phyloP scores from a whole-genome alignment of 2,797 vertebrate genomes.

The Etheostoma nigrum region DNA sequence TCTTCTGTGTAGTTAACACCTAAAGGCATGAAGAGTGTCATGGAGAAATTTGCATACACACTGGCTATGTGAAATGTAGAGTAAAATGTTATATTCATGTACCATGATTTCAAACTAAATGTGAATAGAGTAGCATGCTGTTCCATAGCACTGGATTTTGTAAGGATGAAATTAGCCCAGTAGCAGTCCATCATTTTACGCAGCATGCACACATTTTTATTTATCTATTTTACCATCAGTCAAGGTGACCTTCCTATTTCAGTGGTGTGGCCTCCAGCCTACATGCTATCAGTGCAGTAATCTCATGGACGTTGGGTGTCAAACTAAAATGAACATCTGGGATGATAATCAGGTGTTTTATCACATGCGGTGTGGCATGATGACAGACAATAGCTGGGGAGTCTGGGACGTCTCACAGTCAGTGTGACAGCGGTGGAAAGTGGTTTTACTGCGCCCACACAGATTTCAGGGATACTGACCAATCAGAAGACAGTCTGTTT shows the following conservation, averaged over 20 bases:
- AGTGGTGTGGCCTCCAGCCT: constrained; percentile 75
- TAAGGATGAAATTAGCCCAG: constrained; percentile 84
- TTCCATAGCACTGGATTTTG: constrained; percentile 67
- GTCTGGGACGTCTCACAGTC: constrained; percentile 36
- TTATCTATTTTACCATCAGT: constrained; percentile 77
- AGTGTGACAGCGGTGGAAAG: constrained; percentile 43
- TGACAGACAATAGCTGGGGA: constrained; percentile 57
- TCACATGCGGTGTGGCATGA: constrained; percentile 48
- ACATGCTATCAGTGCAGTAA: constrained; percentile 72
- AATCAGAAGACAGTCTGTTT: constrained; percentile 9
- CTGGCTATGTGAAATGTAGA: constrained; percentile 63
- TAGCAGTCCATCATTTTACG: constrained; percentile 84
- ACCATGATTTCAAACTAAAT: constrained; percentile 76
- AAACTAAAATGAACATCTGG: constrained; percentile 50
- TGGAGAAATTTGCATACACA: constrained; percentile 50
- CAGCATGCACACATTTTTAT: constrained; percentile 70
- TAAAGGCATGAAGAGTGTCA: constrained; percentile 46
- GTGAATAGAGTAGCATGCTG: constrained; percentile 69
- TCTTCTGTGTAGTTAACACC: constrained; percentile 14
- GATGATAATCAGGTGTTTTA: constrained; percentile 67
- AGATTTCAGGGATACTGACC: constrained; percentile 19
- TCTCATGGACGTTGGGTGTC: constrained; percentile 56
- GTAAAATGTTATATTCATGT: constrained; percentile 79
- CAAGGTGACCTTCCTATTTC: constrained; percentile 83
- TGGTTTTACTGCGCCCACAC: constrained; percentile 37